phyloP scores from a whole-genome alignment of 2,888 invertebrate genomes.

The Labia minor region DNA sequence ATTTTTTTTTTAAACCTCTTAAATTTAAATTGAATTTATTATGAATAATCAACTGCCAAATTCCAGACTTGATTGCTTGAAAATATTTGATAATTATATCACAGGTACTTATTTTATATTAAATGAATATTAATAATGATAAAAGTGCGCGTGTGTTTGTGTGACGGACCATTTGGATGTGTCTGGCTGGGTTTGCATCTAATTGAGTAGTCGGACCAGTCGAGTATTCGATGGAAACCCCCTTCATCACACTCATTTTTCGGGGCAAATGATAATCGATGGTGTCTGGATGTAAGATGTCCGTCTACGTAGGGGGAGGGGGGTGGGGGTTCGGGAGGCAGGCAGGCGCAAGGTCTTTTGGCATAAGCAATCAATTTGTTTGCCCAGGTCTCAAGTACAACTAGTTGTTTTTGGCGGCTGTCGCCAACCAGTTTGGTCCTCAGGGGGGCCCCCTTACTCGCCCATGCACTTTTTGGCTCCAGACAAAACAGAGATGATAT shows the following conservation, averaged over 20 bases:
- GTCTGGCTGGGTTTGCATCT: background rate
- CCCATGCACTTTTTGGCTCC: background rate
- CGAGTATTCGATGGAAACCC: too few species aligned
- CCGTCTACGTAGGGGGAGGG: background rate
- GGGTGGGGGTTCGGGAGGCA: background rate
- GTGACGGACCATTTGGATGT: background rate
- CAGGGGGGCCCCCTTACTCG: background rate
- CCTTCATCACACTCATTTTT: background rate
- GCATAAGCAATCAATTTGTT: slow-evolving; percentile 6
- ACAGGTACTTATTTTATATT: too few species aligned
- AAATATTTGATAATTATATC: too few species aligned
- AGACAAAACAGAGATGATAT: background rate
- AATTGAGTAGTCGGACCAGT: background rate
- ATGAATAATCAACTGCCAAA: too few species aligned
- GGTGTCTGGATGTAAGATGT: background rate
- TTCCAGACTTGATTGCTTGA: too few species aligned
- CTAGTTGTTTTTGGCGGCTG: slow-evolving; percentile 7
- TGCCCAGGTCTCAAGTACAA: slow-evolving; percentile 1
- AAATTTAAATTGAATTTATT: too few species aligned
- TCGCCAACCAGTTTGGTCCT: background rate
- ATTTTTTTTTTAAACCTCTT: too few species aligned
- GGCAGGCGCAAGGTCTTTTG: background rate
- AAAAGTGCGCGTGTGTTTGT: background rate
- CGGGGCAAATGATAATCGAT: background rate
- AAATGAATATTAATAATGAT: too few species aligned